Evolutionary conservation across 2,113 vertebrate species (phyloP), one percentile per base, ranked within the genome.

Genomic region (Protobothrops mucrosquamatus): DNA sequence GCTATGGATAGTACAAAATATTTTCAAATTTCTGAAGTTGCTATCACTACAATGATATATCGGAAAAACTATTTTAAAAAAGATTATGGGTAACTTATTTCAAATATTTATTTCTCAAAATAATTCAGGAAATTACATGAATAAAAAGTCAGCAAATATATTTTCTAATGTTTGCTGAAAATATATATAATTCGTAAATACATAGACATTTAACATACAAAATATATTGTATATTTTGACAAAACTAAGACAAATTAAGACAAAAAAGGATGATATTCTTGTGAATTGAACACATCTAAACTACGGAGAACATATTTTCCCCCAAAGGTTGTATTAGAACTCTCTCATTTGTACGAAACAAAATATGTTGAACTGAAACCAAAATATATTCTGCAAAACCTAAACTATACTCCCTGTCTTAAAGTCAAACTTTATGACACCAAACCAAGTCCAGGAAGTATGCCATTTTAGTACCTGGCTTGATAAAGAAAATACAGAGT

Each of bases 71-170:
- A 2, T 43, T 89, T 39, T 34, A 3, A 86, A 91, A 3, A 89
- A 91, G 87, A 54, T 59, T 89, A 39, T 91, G 69, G 85, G 11
- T 92, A 91, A 92, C 29, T 92, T 90, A 18, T 26, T 92, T 91
- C 18, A 88, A 48, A 89, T 2, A 92, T 46, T 43, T 0, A 1
- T 85, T 95, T 93, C 54, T 91, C 61, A 61, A 92, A 88, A 23
- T 61, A 64, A 10, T 24, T 14, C 52, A 12, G 11, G 10, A 64
- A 64, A 64, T 4, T 64, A 18, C 39, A 12, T 64, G 52, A 26
- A 69, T 88, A 23, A 39, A 51, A 51, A 39, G 46, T 69, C 24
- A 85, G 11, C 43, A 55, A 55, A 91, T 85, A 39, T 74, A 69
- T 69, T 69, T 69, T n/a, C 64, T 69, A 69, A 69, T 15, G 2